phyloP scores from a whole-genome alignment of 2,888 invertebrate genomes.

The Spodoptera exigua region DNA sequence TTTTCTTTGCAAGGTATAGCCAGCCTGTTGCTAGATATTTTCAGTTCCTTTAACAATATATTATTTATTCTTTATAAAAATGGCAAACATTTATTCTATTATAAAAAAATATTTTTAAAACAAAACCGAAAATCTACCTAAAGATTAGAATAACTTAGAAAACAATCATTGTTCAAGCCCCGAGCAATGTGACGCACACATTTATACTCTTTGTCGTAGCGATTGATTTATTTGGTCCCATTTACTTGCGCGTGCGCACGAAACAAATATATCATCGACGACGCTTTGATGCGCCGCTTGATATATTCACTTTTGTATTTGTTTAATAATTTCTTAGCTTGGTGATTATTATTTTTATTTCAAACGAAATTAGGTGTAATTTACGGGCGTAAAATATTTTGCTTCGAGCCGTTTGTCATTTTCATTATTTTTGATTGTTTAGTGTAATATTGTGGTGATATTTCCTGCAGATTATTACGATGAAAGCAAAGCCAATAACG shows the following conservation, averaged over 20 bases:
- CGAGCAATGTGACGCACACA: too few relatives aligned
- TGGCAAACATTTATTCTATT: too few relatives aligned
- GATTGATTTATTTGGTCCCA: constrained; percentile 75
- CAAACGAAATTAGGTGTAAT: constrained; percentile 52
- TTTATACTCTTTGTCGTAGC: constrained; percentile 64
- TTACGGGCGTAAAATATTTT: constrained; percentile 44
- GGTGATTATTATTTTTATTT: constrained; percentile 56
- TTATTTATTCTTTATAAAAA: too few relatives aligned
- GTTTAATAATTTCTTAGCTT: constrained; percentile 62
- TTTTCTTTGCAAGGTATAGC: too few relatives aligned
- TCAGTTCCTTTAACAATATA: too few relatives aligned
- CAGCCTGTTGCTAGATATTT: too few relatives aligned
- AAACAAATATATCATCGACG: constrained; percentile 73
- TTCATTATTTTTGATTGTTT: constrained; percentile 5
- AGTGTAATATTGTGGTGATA: background rate
- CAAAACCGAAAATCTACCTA: too few relatives aligned
- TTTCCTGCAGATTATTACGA: too few relatives aligned
- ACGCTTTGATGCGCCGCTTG: constrained; percentile 69
- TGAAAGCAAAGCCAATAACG: too few relatives aligned
- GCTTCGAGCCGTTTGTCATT: constrained; percentile 19
- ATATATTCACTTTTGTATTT: constrained; percentile 67
- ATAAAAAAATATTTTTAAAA: too few relatives aligned
- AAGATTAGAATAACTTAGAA: too few relatives aligned
- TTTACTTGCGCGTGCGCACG: constrained; percentile 75
- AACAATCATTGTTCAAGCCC: too few relatives aligned